Base-by-base conservation (phyloP, 2,797 vertebrate genomes). In the Xiphophorus birchmanni region DNA sequence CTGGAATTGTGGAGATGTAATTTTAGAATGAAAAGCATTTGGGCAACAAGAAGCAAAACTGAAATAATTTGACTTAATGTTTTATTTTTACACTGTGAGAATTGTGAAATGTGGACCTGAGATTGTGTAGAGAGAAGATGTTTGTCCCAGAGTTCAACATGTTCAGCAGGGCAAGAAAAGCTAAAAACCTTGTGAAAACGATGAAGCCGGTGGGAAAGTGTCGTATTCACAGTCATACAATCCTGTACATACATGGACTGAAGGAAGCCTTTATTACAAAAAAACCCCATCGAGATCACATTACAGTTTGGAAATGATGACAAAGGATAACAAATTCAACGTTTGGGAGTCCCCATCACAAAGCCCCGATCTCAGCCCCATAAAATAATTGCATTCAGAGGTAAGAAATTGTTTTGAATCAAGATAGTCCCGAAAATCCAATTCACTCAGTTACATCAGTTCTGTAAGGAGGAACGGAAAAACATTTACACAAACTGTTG, bases 21-120 rank as follows among this genome's bases (percentile, higher is more conserved):
- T 13, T 65, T 81, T 26, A 54, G 58, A 79, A 80, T 63, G 69
- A 75, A 69, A 78, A 78, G 74, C 48, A 75, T 29, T 72, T 42
- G 37, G n/a, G 67, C 58, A 44, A 48, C 29, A 56, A 56, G 8
- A 67, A 44, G 52, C 54, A 52, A 9, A 26, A 23, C 23, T 50
- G 29, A 47, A 65, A 1, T 23, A 50, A 48, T 74, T 58, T 75
- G 11, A 21, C 42, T 44, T 65, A 26, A 72, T 54, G 58, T 60
- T 37, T 56, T 37, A 45, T 69, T 15, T 45, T 71, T 44, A 13
- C 26, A n/a, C 40, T 12, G 21, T 44, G 23, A 44, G 63, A 65
- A 37, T 37, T 37, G 35, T 65, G 35, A 37, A 65, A 37, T 1
- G 2, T 52, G 21, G 50, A 58, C 10, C 9, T 60, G 12, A 60